Base-by-base conservation (phyloP, 2,113 vertebrate genomes). In the Micromys minutus region DNA sequence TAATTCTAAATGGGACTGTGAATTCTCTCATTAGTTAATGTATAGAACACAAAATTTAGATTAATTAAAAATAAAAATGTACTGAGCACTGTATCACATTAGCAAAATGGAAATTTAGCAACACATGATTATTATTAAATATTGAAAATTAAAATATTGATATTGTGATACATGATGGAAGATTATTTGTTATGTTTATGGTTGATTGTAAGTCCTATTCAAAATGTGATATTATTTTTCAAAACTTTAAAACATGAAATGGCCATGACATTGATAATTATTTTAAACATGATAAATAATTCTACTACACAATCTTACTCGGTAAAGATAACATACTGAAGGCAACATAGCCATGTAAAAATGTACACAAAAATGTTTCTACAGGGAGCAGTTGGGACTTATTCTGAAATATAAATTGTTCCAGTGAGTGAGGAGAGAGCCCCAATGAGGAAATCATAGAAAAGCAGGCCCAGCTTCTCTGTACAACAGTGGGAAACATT, bases 271-370 rank as follows among this genome's bases (percentile, higher is more conserved):
- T 36, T 72, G 50, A 77, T 74, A 92, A 0, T 92, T 67, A 96
- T 92, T 94, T 93, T 95, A n/a, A n/a, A n/a, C n/a, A n/a, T n/a
- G n/a, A 39, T 71, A 95, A 92, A 88, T 81, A 94, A 95, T 96
- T 95, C 31, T 47, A 57, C 3, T 72, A 94, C 88, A 95, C 4
- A 92, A 90, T 80, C 94, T 55, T n/a, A 76, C 69, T 95, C 50
- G 86, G 42, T 89, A 93, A 91, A 90, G 80, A 91, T 74, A 90
- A 90, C n/a, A 75, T 72, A 94, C 65, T 92, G 87, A 93, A 92
- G 94, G 59, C 29, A 97, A 79, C 67, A 91, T 71, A 92, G 89
- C 24, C 83, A 15, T 85, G n/a, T 79, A 93, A 95, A 89, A 57
- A 92, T 7, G 50, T 80, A 67, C 31, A 81, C 95, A 52, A 90